Base-by-base conservation (phyloP, 2,797 vertebrate genomes). In the Simalia tracyae region DNA sequence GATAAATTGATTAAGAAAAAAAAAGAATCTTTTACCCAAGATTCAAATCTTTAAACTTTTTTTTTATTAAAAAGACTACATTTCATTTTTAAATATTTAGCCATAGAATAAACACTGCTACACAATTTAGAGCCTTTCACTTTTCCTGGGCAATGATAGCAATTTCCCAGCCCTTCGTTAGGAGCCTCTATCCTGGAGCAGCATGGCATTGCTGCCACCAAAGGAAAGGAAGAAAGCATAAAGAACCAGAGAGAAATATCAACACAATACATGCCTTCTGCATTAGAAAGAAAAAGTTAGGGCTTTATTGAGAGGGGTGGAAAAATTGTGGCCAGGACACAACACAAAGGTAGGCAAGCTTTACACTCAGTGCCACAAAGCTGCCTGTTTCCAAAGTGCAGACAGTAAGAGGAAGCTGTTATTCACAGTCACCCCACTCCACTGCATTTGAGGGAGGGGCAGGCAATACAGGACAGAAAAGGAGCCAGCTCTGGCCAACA, bases 11-110 rank as follows among this genome's bases (percentile, higher is more conserved):
- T 36, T 60, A 85, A 68, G 59, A 61, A 66, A 50, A 81, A 46
- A 56, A 56, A 8, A 50, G 19, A 36, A 36, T 6, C 12, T 87
- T 84, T 36, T 72, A 89, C 50, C 84, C 84, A 42, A 68, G n/a
- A 86, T 28, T 93, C 88, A 89, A 66, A 64, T 89, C 64, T 84
- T 91, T 64, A 42, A 90, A 76, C 57, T 42, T 92, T 84, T 84
- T 91, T 93, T 86, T 93, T 87, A 93, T 93, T 93, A 91, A 87
- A 93, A 93, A 93, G 84, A 89, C 90, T 93, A 93, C 93, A 91
- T 76, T 84, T 91, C 90, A 76, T 22, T 91, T 93, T 93, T 93
- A 91, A 93, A 93, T 93, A 93, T 84, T 91, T 66, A 90, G 84
- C 64, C 88, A 91, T 84, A 89, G 90, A 93, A 86, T 86, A 89